These are phyloP conservation scores for Anoplius nigerrimus DNA, from an alignment of 2,888 invertebrate genomes.

Conservation along the genomic window DNA sequence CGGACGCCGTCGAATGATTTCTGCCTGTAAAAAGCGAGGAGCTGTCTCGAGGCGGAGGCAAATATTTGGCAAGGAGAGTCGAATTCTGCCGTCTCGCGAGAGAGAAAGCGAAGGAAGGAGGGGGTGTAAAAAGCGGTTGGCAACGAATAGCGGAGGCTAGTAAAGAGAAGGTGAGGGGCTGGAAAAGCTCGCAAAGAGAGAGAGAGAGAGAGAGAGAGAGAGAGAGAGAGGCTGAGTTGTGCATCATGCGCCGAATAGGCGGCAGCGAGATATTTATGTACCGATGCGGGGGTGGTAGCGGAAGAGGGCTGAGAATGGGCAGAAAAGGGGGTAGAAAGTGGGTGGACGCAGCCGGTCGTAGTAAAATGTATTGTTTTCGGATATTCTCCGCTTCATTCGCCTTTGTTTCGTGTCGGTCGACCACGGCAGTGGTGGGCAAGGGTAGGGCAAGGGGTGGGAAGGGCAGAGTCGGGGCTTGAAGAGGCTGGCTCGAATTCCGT, in stretches of 20 bases:
- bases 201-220: too few species aligned
- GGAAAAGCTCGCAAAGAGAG: too few species aligned
- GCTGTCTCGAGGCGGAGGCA: slow-evolving; percentile 24
- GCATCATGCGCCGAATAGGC: slow-evolving; percentile 43
- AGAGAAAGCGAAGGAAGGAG: too few species aligned
- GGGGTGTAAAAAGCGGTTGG: slow-evolving; percentile 1
- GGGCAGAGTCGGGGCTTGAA: too few species aligned
- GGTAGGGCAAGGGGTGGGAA: neutral
- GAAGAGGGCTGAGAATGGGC: neutral
- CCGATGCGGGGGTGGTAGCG: slow-evolving; percentile 9
- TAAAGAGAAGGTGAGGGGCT: neutral
- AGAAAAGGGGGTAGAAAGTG: neutral
- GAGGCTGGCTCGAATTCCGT: too few species aligned
- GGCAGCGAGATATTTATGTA: slow-evolving; percentile 56
- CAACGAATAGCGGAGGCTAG: slow-evolving; percentile 11
- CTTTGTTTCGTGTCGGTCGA: slow-evolving; percentile 55
- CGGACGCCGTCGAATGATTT: neutral
- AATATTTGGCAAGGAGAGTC: slow-evolving; percentile 52
- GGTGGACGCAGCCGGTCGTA: slow-evolving; percentile 38
- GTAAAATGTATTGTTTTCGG: slow-evolving; percentile 68
- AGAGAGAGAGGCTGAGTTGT: slow-evolving; percentile 21
- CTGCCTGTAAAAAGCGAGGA: slow-evolving; percentile 21
- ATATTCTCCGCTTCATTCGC: slow-evolving; percentile 60
- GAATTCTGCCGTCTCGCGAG: too few species aligned
- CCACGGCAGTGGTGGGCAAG: slow-evolving; percentile 4